A percentile compares a stretch with the other conserved stretches of the same genome.
phyloP scores from a whole-genome alignment of 2,797 vertebrate species.

The Amphiprion clarkii region DNA sequence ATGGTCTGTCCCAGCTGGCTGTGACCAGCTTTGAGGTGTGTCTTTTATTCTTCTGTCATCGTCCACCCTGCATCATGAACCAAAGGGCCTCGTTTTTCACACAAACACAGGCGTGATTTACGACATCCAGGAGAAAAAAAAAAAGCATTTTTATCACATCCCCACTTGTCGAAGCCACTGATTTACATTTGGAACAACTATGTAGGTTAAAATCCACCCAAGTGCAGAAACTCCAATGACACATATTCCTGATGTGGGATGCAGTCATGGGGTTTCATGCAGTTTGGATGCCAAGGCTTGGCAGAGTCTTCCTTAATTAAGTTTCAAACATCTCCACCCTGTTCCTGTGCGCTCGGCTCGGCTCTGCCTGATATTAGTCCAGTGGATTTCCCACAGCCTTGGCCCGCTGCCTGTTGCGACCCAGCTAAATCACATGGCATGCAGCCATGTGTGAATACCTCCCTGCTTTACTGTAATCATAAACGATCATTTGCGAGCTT shows the following conservation, averaged over 20 bases:
- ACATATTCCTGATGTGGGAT: conserved; percentile 52
- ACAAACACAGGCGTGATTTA: conserved; percentile 24
- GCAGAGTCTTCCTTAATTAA: conserved; percentile 75
- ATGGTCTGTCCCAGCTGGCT: conserved; percentile 97
- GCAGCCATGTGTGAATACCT: conserved; percentile 36
- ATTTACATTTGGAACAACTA: conserved; percentile 40
- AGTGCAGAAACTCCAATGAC: conserved; percentile 45
- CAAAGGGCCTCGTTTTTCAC: conserved; percentile 27
- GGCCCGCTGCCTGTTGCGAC: conserved; percentile 33
- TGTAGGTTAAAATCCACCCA: conserved; percentile 33
- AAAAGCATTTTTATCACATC: conserved; percentile 15
- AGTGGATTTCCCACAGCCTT: conserved; percentile 51
- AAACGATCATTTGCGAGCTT: conserved; percentile 30
- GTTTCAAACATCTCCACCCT: conserved; percentile 76
- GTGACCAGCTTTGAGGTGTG: conserved; percentile 96
- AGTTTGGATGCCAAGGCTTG: conserved; percentile 67
- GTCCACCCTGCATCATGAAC: conserved; percentile 13
- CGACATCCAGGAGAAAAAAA: neutral
- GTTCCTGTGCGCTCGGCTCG: conserved; percentile 59
- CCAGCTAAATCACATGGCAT: conserved; percentile 46
- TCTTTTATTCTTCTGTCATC: conserved; percentile 42
- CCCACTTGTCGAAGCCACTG: conserved; percentile 9
- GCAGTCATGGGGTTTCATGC: conserved; percentile 55
- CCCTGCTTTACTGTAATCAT: conserved; percentile 28
- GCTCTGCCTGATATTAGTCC: conserved; percentile 57